Percentiles rank a stretch among this genome's conserved stretches.
These are phyloP conservation scores for Germaria angustata DNA, from an alignment of 2,888 invertebrate species.

Conservation along the genomic window DNA sequence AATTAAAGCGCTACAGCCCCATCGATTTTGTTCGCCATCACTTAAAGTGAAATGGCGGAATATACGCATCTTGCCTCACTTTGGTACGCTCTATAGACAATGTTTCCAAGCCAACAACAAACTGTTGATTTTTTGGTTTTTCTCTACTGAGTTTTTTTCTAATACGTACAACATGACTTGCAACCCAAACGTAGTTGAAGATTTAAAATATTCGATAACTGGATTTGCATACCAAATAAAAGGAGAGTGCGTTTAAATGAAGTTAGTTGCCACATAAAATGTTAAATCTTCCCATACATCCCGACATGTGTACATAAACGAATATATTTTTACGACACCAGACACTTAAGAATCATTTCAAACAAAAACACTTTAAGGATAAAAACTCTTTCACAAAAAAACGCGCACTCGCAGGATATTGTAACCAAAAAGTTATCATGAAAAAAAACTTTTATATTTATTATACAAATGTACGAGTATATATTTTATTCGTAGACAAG, in stretches of 20 bases:
- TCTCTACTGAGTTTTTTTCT: background rate
- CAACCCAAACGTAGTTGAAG: conserved; percentile 25
- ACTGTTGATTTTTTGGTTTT: conserved; percentile 34
- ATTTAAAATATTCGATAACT: conserved; percentile 55
- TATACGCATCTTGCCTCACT: too few species aligned
- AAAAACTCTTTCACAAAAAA: background rate
- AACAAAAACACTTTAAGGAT: background rate
- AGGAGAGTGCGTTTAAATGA: conserved; percentile 28
- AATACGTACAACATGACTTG: background rate
- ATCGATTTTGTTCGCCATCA: too few species aligned
- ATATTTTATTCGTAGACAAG: conserved; percentile 15
- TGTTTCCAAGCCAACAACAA: conserved; percentile 8
- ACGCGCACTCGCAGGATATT: too few species aligned
- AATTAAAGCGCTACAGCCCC: too few species aligned
- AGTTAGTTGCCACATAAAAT: conserved; percentile 13
- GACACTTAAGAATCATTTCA: background rate
- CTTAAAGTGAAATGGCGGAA: too few species aligned
- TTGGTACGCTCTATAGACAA: too few species aligned
- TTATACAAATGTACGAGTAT: too few species aligned
- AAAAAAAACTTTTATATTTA: background rate
- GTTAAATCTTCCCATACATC: background rate
- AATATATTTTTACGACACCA: background rate
- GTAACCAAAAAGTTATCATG: conserved; percentile 11
- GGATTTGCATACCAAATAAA: conserved; percentile 45
- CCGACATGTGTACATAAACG: background rate